Conservation (phyloP, 92 coral and sea anemone genomes). For the Phymanthus crucifer region DNA sequence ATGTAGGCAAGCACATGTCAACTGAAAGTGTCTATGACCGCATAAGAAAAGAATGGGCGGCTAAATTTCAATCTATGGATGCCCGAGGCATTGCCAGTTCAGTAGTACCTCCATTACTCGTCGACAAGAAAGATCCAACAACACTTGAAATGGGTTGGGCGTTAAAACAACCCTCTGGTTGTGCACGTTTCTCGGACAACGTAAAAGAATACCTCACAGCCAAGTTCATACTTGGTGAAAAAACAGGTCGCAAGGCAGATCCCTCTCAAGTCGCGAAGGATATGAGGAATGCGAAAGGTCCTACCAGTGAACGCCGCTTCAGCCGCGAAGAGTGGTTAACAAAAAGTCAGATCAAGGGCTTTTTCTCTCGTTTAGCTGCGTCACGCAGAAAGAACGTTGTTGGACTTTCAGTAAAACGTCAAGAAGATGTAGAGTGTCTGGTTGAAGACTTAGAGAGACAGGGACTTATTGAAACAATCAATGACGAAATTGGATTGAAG, state of each 20-base stretch:
- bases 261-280: constrained; percentile 26
- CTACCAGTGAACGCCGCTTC: constrained; percentile 22
- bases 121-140: background rate
- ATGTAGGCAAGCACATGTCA: constrained; percentile 33
- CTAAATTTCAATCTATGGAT: constrained; percentile 37
- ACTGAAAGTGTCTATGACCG: constrained; percentile 28
- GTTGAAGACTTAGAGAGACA: no score
- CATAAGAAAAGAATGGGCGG: constrained; percentile 47
- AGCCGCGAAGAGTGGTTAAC: constrained; percentile 46
- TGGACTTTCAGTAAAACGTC: constrained; percentile 56
- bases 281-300: constrained; percentile 26
- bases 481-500: constrained; percentile 19
- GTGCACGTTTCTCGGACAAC: constrained; percentile 20
- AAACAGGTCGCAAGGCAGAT: constrained; percentile 37
- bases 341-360: constrained; percentile 39
- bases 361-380: constrained; percentile 50
- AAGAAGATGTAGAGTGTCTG: constrained; percentile 42
- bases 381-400: constrained; percentile 44
- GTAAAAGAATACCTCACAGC: constrained; percentile 35
- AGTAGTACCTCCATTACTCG: background rate
- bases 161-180: constrained; percentile 13
- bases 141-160: constrained; percentile 26
- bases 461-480: no score
- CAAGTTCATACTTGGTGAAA: constrained; percentile 37
- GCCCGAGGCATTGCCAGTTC: background rate